Base-by-base conservation (phyloP, 1,140 invertebrate genomes). In the Procambarus clarkii region DNA sequence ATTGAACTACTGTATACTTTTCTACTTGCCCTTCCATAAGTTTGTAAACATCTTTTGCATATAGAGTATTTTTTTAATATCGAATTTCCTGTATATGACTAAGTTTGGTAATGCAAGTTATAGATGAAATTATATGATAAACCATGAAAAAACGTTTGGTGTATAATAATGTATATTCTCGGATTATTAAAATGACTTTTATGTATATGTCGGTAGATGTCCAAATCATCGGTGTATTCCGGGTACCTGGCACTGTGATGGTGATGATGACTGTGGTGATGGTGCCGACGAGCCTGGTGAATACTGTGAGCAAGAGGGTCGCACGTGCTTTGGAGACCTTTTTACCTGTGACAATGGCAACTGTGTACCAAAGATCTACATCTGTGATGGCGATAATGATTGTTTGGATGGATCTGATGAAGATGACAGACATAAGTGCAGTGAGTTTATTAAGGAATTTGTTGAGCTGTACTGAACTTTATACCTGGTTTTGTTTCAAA, bases 381-480 rank as follows among this genome's bases (percentile, higher is more conserved):
- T 99, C n/a, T 99, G 99, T 94, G 98, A 99, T 94, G 98, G 98
- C 0, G 97, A 98, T 94, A 98, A 98, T 94, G 98, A 99, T 94
- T 99, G 99, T 94, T 94, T 97, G 92, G 98, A 99, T 94, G 97
- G 97, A 94, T 98, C 97, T 48, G 98, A 99, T 93, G 98, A 99
- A 95, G 98, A 98, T 93, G 96, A 96, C 71, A 94, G 98, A 86
- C 98, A 98, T 94, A 97, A 98, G 94, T 99, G 98, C 94, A 98
- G 97, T 97, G 94, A 96, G 96, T 96, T 92, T 82, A 76, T n/a
- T 13, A 46, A 87, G 50, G 50, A 54, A 34, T 34, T 34, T 34
- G 34, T 54, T 54, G 13, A 54, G 13, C 50, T 54, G 50, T 54
- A 34, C 50, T 54, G 50, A 1, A 54, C 8, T 8, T 9, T 54